phyloP scores from a whole-genome alignment of 2,888 invertebrate genomes.

The Dexiosoma caninum region DNA sequence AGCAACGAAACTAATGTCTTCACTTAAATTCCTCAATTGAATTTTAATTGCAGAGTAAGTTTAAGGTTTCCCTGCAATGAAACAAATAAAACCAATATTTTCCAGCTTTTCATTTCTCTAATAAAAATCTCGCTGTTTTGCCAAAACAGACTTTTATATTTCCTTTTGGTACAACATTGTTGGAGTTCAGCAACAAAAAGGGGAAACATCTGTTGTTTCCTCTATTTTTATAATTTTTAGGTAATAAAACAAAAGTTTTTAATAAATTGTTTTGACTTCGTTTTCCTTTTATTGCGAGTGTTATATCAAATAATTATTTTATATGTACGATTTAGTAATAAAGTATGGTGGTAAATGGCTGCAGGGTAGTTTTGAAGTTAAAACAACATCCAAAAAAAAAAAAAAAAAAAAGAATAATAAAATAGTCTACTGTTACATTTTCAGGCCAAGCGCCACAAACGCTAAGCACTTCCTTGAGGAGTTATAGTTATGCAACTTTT shows the following conservation, averaged over 20 bases:
- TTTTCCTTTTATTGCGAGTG: constrained; percentile 44
- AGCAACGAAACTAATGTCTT: too few species aligned
- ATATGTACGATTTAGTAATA: neutral
- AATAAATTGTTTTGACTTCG: constrained; percentile 62
- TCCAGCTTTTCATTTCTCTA: neutral
- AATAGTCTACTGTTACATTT: constrained; percentile 6
- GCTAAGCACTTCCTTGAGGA: neutral
- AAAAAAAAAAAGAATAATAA: neutral
- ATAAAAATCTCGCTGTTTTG: neutral
- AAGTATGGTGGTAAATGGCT: neutral
- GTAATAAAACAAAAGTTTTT: constrained; percentile 58
- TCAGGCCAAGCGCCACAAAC: neutral
- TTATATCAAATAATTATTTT: constrained; percentile 59
- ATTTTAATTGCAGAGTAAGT: too few species aligned
- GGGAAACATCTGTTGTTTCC: constrained; percentile 38
- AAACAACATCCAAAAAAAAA: neutral
- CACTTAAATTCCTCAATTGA: too few species aligned
- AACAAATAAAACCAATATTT: too few species aligned
- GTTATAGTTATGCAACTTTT: constrained; percentile 35
- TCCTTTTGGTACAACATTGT: constrained; percentile 1
- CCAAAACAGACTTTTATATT: neutral
- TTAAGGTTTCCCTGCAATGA: too few species aligned
- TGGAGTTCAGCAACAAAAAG: constrained; percentile 12
- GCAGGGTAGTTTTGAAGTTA: neutral
- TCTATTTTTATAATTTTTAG: constrained; percentile 30